Evolutionary conservation across 2,113 vertebrate genomes (phyloP).

Genomic region (Ornithorhynchus anatinus): DNA sequence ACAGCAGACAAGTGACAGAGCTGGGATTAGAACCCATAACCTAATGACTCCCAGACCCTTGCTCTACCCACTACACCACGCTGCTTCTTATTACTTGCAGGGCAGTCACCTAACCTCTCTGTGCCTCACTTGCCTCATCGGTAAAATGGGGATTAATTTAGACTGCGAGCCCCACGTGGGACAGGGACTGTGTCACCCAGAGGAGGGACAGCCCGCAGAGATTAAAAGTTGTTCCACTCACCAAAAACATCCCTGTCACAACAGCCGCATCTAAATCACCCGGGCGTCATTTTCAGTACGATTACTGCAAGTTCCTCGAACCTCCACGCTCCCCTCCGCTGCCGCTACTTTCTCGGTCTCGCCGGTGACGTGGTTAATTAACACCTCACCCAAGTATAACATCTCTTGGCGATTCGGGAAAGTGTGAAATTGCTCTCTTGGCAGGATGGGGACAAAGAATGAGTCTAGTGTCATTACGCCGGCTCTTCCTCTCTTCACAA

Average conservation of each 20-base stretch:
- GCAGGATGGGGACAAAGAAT: constrained; percentile 58
- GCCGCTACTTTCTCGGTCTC: constrained; percentile 32
- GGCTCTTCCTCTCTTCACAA: constrained; percentile 37
- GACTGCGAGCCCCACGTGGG: too few relatives aligned
- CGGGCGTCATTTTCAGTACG: constrained; percentile 37
- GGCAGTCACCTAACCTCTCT: too few relatives aligned
- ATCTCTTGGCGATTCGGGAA: constrained; percentile 57
- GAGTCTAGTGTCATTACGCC: constrained; percentile 30
- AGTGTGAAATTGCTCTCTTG: constrained; percentile 67
- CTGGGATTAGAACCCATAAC: too few relatives aligned
- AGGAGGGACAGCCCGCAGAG: too few relatives aligned
- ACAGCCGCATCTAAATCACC: constrained; percentile 32
- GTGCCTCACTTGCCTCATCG: too few relatives aligned
- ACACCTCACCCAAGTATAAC: constrained; percentile 57
- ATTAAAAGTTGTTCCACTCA: constrained; percentile 5
- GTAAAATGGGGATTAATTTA: too few relatives aligned
- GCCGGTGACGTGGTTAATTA: constrained; percentile 67
- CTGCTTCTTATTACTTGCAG: too few relatives aligned
- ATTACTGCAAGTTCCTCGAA: constrained; percentile 44
- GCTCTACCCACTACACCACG: too few relatives aligned
- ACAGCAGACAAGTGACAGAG: too few relatives aligned
- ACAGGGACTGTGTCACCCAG: too few relatives aligned
- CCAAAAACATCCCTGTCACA: constrained; percentile 29
- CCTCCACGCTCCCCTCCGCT: constrained; percentile 43
- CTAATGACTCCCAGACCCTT: too few relatives aligned